phyloP scores from a whole-genome alignment of 2,797 vertebrate genomes.

The Poecilia velifera region DNA sequence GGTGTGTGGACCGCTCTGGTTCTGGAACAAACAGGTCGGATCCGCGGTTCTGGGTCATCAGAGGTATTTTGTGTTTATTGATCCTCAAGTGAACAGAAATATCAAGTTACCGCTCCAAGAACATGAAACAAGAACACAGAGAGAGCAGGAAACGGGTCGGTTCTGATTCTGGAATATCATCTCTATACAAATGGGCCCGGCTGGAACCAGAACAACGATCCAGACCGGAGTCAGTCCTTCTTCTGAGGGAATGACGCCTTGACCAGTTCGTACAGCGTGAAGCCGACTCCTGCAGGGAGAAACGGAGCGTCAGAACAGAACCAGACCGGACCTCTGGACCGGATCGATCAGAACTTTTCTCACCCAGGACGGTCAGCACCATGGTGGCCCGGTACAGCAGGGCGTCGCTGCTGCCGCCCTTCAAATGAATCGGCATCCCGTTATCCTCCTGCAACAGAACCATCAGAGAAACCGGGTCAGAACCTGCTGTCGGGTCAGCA shows the following conservation, averaged over 20 bases:
- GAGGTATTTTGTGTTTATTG: constrained; percentile 82
- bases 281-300: constrained; percentile 79
- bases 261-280: constrained; percentile 81
- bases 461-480: not conserved
- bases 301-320: too few species aligned
- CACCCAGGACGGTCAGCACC: constrained; percentile 84
- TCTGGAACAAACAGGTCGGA: not conserved
- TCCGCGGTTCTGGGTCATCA: constrained; percentile 41
- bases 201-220: constrained; percentile 2
- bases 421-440: constrained; percentile 89
- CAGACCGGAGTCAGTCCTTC: constrained; percentile 69
- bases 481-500: too few species aligned
- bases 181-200: constrained; percentile 40
- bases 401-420: constrained; percentile 84
- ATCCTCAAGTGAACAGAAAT: constrained; percentile 70
- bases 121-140: constrained; percentile 70
- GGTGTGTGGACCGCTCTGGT: not conserved
- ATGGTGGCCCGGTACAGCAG: constrained; percentile 87
- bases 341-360: not conserved
- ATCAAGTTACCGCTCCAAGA: constrained; percentile 88
- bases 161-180: not conserved
- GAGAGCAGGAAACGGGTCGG: constrained; percentile 39
- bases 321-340: not conserved
- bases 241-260: constrained; percentile 85
- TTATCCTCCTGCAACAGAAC: constrained; percentile 87